phyloP scores from a whole-genome alignment of 2,888 invertebrate species.

The Creontiades dilutus region DNA sequence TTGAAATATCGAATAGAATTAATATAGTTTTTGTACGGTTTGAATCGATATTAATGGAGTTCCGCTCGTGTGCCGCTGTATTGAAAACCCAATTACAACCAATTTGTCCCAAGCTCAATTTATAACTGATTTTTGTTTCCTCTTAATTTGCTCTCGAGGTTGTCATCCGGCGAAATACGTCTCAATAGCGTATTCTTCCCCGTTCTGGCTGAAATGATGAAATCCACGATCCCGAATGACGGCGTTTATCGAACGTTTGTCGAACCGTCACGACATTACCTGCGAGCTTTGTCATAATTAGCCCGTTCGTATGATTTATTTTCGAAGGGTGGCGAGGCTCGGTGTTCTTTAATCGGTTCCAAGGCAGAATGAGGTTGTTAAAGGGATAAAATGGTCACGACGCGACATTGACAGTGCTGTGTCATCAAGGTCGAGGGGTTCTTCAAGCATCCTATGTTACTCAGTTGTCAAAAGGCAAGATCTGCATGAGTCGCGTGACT shows the following conservation, averaged over 20 bases:
- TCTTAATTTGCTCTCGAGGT: not conserved
- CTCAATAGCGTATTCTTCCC: conserved; percentile 37
- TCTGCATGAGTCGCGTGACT: too few relatives aligned
- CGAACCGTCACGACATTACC: conserved; percentile 54
- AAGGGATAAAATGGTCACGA: conserved; percentile 55
- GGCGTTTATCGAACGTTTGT: conserved; percentile 46
- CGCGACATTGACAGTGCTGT: conserved; percentile 1
- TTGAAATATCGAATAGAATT: not conserved
- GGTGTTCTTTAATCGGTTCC: not conserved
- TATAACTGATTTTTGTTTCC: not conserved
- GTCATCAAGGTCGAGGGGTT: conserved; percentile 17
- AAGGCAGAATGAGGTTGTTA: conserved; percentile 54
- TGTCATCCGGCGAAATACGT: not conserved
- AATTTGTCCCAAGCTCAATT: not conserved
- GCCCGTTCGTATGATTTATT: conserved; percentile 52
- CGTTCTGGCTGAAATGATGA: conserved; percentile 19
- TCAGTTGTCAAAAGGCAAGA: not conserved
- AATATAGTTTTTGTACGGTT: not conserved
- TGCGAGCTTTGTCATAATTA: conserved; percentile 52
- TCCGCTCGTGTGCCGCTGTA: conserved; percentile 9
- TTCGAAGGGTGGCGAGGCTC: conserved; percentile 22
- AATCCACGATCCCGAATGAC: conserved; percentile 37
- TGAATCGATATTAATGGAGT: not conserved
- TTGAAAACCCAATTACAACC: conserved; percentile 26
- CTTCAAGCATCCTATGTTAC: not conserved